Evolutionary conservation across 2,888 invertebrate genomes (phyloP).

Genomic region (Morpho deidamia): DNA sequence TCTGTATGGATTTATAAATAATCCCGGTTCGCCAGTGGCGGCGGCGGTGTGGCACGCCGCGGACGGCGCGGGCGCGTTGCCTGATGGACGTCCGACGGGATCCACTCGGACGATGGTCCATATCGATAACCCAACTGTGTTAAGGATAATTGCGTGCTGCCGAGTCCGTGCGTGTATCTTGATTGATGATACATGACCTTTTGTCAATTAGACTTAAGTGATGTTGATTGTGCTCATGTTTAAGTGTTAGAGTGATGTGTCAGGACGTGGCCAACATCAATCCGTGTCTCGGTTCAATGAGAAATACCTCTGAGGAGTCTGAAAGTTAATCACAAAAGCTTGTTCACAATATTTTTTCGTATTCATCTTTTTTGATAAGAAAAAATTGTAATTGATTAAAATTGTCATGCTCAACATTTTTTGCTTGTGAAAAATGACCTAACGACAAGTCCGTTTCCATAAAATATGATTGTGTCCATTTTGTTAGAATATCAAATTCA

Average conservation of each 20-base stretch:
- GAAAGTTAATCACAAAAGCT: neutral
- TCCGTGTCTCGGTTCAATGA: neutral
- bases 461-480: conserved; percentile 29
- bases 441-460: conserved; percentile 28
- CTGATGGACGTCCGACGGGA: conserved; percentile 52
- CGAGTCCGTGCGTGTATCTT: neutral
- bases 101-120: conserved; percentile 47
- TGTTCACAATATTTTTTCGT: conserved; percentile 18
- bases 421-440: conserved; percentile 40
- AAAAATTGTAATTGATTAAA: conserved; percentile 32
- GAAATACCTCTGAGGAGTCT: neutral
- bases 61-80: conserved; percentile 78
- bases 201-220: conserved; percentile 14
- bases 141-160: conserved; percentile 1
- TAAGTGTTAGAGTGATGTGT: conserved; percentile 6
- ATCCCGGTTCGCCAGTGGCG: conserved; percentile 75
- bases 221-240: conserved; percentile 2
- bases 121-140: conserved; percentile 22
- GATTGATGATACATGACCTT: conserved; percentile 12
- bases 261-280: neutral
- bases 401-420: conserved; percentile 42
- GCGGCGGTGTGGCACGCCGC: conserved; percentile 71
- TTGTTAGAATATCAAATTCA: conserved; percentile 30
- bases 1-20: conserved; percentile 76
- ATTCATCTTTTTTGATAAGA: conserved; percentile 43